Conservation (phyloP, 2,797 vertebrate genomes). For the Mormyrops boulengeri region DNA sequence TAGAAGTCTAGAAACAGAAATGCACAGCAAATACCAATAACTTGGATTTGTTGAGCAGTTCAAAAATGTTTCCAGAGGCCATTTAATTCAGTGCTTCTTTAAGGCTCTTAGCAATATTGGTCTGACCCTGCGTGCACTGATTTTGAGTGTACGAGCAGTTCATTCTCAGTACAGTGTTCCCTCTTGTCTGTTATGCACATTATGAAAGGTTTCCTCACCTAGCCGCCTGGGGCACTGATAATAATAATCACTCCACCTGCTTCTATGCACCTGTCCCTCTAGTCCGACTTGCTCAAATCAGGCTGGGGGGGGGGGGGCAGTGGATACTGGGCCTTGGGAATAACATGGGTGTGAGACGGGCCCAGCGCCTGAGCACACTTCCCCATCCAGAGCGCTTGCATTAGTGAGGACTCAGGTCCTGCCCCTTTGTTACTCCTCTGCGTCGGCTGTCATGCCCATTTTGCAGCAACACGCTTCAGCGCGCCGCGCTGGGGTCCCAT, state of each 20-base stretch:
- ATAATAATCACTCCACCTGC: background rate
- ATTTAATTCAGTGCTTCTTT: background rate
- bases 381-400: background rate
- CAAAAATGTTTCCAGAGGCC: background rate
- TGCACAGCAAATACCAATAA: background rate
- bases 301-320: background rate
- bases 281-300: background rate
- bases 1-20: background rate
- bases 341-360: background rate
- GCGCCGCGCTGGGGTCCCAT: background rate
- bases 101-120: background rate
- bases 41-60: background rate
- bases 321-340: background rate
- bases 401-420: background rate
- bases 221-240: background rate
- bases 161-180: background rate
- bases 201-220: background rate
- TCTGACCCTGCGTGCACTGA: background rate
- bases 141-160: background rate
- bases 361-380: background rate
- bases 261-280: background rate
- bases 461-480: background rate
- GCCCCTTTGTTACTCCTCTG: background rate
- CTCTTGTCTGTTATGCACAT: background rate
- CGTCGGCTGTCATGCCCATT: constrained; percentile 5